These are phyloP conservation scores for Gymnoscelis rufifasciata DNA, from an alignment of 2,888 invertebrate species.

Conservation along the genomic window DNA sequence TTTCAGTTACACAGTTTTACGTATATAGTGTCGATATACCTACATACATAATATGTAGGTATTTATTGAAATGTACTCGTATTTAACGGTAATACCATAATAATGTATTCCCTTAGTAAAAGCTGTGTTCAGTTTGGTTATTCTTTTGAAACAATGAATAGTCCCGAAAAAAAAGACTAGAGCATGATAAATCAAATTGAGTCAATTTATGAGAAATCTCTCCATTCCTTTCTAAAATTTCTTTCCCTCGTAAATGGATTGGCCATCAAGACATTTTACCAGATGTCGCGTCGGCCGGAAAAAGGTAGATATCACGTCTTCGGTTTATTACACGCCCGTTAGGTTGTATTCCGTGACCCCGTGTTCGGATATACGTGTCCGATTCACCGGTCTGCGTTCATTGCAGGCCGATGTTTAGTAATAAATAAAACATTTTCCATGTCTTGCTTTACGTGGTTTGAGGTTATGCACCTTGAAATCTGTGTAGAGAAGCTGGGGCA, in stretches of 20 bases:
- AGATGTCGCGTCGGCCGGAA: constrained; percentile 44
- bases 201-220: constrained; percentile 18
- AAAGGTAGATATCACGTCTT: constrained; percentile 66
- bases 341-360: constrained; percentile 53
- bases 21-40: too few relatives aligned
- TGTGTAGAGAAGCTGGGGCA: too few relatives aligned
- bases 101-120: too few relatives aligned
- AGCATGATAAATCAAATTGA: background rate
- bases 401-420: too few relatives aligned
- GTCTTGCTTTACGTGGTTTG: constrained; percentile 17
- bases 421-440: constrained; percentile 13
- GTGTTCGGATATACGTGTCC: constrained; percentile 59
- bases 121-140: too few relatives aligned
- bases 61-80: too few relatives aligned
- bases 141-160: too few relatives aligned
- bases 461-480: constrained; percentile 16
- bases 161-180: too few relatives aligned
- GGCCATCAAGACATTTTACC: constrained; percentile 41
- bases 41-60: too few relatives aligned
- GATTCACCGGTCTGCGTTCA: constrained; percentile 38
- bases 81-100: too few relatives aligned
- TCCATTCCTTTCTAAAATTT: constrained; percentile 32
- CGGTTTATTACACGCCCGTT: constrained; percentile 71
- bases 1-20: too few relatives aligned
- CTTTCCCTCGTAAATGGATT: constrained; percentile 35